Evolutionary conservation across 1,140 invertebrate genomes (phyloP).

Genomic region (Gryon sp.): DNA sequence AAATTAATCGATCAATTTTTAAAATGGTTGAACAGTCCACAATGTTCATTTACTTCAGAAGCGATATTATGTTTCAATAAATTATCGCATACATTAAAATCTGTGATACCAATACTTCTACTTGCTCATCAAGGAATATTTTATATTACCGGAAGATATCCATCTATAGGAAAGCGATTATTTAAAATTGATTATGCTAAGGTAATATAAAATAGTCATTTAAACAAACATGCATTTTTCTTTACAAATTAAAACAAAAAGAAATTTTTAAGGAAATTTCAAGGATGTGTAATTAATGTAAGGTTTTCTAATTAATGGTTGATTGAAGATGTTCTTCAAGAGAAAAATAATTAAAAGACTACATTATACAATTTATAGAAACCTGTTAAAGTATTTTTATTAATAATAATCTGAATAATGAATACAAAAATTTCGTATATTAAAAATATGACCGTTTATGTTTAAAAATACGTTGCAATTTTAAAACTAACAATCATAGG

Average conservation of each 20-base stretch:
- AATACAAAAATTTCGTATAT: background rate
- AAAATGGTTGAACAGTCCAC: conserved; percentile 65
- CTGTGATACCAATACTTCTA: conserved; percentile 70
- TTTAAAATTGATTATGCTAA: conserved; percentile 75
- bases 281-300: background rate
- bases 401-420: background rate
- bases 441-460: too few species aligned
- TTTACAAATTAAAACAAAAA: background rate
- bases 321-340: too few species aligned
- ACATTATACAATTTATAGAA: too few species aligned
- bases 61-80: conserved; percentile 67
- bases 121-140: conserved; percentile 75
- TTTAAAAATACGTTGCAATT: too few species aligned
- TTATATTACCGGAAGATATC: conserved; percentile 74
- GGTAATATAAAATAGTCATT: conserved; percentile 59
- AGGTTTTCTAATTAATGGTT: too few species aligned
- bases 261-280: background rate
- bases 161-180: conserved; percentile 72
- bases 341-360: too few species aligned
- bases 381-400: too few species aligned
- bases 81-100: conserved; percentile 64
- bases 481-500: too few species aligned
- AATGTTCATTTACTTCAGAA: conserved; percentile 64
- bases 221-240: background rate
- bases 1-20: conserved; percentile 66